Percentiles rank a stretch among this genome's conserved stretches.
phyloP scores from a whole-genome alignment of 2,888 invertebrate genomes.

The Drosophila meridionalis region DNA sequence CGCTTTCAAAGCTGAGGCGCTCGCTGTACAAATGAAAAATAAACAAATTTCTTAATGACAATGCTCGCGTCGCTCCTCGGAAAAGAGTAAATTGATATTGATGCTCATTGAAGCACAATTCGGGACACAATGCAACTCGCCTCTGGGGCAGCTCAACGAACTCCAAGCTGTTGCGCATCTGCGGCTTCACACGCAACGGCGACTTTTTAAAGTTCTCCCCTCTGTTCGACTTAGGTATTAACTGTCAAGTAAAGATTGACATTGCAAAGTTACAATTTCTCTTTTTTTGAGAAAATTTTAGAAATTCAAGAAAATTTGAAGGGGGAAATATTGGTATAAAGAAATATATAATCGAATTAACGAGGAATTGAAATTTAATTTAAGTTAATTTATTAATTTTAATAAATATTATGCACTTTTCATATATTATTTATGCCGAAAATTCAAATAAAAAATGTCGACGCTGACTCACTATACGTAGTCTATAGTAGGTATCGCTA shows the following conservation, averaged over 20 bases:
- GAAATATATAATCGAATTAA: not conserved
- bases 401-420: too few species aligned
- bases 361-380: not conserved
- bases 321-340: not conserved
- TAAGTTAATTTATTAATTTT: too few species aligned
- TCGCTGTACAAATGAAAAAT: conserved; percentile 70
- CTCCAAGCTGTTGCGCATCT: conserved; percentile 13
- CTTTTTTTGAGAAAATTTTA: not conserved
- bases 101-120: conserved; percentile 54
- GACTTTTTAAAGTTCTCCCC: not conserved
- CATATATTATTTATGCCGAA: too few species aligned
- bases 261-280: not conserved
- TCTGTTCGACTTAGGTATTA: conserved; percentile 7
- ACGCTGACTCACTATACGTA: too few species aligned
- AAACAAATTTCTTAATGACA: conserved; percentile 79
- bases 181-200: not conserved
- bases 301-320: not conserved
- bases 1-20: conserved; percentile 41
- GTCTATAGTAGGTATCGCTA: too few species aligned
- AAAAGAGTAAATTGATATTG: conserved; percentile 68
- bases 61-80: conserved; percentile 30
- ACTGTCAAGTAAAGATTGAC: not conserved
- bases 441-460: too few species aligned
- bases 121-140: conserved; percentile 24
- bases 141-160: conserved; percentile 17